These are phyloP conservation scores for Drosophila trichaetosa DNA, from an alignment of 2,888 invertebrate genomes.

Conservation along the genomic window DNA sequence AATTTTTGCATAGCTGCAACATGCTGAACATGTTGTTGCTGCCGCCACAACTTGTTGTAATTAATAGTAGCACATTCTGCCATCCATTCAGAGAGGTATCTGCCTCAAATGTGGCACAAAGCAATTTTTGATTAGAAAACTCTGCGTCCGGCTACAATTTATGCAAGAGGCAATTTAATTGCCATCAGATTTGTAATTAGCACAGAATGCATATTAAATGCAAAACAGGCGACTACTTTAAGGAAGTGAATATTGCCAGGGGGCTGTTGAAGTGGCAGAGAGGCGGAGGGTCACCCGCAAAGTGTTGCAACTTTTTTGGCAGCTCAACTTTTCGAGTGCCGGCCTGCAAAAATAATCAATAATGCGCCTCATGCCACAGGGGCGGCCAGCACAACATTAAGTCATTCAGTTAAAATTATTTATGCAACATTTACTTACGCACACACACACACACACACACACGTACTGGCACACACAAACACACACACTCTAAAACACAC, in stretches of 20 bases:
- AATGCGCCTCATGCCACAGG: constrained; percentile 49
- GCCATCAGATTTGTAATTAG: constrained; percentile 76
- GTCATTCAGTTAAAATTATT: constrained; percentile 81
- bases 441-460: constrained; percentile 50
- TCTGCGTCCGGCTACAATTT: constrained; percentile 67
- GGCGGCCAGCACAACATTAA: constrained; percentile 67
- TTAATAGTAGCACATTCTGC: constrained; percentile 78
- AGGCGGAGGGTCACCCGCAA: neutral
- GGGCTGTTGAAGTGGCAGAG: neutral
- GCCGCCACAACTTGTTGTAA: constrained; percentile 68
- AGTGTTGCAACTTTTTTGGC: constrained; percentile 60
- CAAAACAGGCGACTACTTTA: constrained; percentile 34
- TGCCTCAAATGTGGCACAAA: constrained; percentile 77
- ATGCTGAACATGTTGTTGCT: constrained; percentile 66
- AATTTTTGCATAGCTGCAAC: constrained; percentile 67
- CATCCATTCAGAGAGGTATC: constrained; percentile 60
- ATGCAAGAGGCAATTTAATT: constrained; percentile 53
- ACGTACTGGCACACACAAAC: neutral
- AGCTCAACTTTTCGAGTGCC: constrained; percentile 59
- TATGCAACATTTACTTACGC: constrained; percentile 81
- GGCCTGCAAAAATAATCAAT: constrained; percentile 66
- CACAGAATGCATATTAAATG: constrained; percentile 76
- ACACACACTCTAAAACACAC: constrained; percentile 23
- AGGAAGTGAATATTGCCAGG: constrained; percentile 19
- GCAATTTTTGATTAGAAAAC: constrained; percentile 79